A percentile compares a stretch with the other conserved stretches of the same genome.
Conservation (phyloP, 2,888 invertebrate species). For the Scrobipalpa atriplicella region DNA sequence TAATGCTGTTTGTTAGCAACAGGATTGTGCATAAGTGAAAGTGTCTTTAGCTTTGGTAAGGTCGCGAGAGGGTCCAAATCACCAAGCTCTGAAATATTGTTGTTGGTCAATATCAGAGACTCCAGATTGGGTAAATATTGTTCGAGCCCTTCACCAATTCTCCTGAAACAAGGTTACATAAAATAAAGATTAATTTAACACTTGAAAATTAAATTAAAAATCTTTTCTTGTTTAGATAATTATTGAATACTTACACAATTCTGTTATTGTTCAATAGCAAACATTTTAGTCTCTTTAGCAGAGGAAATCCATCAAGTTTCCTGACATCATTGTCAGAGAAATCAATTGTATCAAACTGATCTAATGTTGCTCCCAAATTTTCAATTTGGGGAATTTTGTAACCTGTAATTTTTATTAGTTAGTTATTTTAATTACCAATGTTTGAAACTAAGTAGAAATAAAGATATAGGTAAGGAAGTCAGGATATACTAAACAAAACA, state of each 20-base stretch:
- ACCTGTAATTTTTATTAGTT: constrained; percentile 82
- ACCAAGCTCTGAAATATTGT: constrained; percentile 96
- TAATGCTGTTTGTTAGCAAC: constrained; percentile 97
- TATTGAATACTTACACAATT: constrained; percentile 95
- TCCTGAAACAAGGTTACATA: too few species aligned
- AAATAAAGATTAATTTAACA: too few species aligned
- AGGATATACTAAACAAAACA: too few species aligned
- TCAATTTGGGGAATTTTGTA: constrained; percentile 99
- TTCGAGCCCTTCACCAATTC: constrained; percentile 94
- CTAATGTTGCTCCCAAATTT: constrained; percentile 98
- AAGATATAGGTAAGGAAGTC: too few species aligned
- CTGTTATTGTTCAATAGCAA: constrained; percentile 97
- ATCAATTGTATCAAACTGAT: constrained; percentile 99
- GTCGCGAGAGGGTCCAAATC: constrained; percentile 94
- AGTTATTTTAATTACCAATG: neutral
- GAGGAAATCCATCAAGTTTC: constrained; percentile 98
- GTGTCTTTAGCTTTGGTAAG: constrained; percentile 88
- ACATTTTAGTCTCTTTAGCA: constrained; percentile 93
- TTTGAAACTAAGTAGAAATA: too few species aligned
- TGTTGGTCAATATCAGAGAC: constrained; percentile 95
- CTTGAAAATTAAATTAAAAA: neutral
- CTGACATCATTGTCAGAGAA: constrained; percentile 99
- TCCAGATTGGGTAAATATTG: constrained; percentile 95
- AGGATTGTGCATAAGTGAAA: constrained; percentile 97
- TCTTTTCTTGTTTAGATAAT: too few species aligned